Percentiles rank a stretch among this genome's conserved stretches.
Conservation (phyloP, 2,113 vertebrate species). For the Strix uralensis region DNA sequence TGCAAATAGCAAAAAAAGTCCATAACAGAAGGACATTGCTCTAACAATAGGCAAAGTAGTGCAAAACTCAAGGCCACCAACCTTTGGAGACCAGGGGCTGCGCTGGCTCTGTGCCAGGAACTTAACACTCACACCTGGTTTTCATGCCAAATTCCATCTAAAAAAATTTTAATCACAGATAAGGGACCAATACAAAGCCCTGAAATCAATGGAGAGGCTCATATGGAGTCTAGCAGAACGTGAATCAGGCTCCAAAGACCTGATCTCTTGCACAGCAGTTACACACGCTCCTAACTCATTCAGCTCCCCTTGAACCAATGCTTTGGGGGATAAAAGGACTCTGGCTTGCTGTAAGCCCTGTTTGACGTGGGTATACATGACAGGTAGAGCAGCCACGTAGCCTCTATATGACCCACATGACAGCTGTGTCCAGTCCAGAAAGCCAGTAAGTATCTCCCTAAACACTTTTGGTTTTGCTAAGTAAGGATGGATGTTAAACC, state of each 20-base stretch:
- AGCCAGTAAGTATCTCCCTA: neutral
- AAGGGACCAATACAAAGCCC: conserved; percentile 40
- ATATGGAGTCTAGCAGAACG: neutral
- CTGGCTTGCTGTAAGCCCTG: neutral
- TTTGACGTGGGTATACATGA: neutral
- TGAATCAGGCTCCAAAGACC: neutral
- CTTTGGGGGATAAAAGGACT: neutral
- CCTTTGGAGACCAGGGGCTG: neutral
- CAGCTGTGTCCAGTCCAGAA: neutral
- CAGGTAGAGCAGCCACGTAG: neutral
- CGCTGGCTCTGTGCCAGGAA: neutral
- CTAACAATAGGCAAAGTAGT: conserved; percentile 54
- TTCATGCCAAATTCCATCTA: conserved; percentile 15
- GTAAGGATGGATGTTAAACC: neutral
- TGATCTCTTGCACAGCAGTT: neutral
- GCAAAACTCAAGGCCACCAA: conserved; percentile 45
- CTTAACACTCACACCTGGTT: conserved; percentile 33
- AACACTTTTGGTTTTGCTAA: neutral
- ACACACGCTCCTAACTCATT: neutral
- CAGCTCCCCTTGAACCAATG: neutral
- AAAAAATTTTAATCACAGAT: conserved; percentile 28
- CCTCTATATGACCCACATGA: neutral
- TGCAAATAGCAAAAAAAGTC: neutral
- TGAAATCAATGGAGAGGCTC: conserved; percentile 11
- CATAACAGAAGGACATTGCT: conserved; percentile 63